A percentile compares a stretch with the other conserved stretches of the same genome.
Conservation (phyloP, 2,888 invertebrate species). For the Lamellibrachia satsuma region DNA sequence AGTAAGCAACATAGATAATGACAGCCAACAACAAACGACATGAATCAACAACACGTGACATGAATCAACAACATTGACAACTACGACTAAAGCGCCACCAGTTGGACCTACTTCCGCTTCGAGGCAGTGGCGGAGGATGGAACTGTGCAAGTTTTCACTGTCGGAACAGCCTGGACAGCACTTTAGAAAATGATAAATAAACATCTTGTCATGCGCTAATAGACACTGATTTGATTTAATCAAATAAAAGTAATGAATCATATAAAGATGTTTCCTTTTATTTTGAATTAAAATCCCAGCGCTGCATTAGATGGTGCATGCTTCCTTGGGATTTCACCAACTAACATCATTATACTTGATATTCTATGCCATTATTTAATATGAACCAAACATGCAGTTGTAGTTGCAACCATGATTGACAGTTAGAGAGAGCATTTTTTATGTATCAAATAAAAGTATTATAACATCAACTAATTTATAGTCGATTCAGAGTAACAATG, state of each 20-base stretch:
- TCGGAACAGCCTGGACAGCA: background rate
- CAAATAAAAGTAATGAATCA: too few species aligned
- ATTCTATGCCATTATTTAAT: background rate
- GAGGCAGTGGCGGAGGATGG: background rate
- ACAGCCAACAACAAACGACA: background rate
- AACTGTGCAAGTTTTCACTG: background rate
- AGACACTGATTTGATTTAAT: too few species aligned
- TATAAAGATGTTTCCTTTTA: too few species aligned
- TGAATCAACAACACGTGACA: background rate
- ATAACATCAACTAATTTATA: too few species aligned
- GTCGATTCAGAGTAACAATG: too few species aligned
- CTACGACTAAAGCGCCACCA: background rate
- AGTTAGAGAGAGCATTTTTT: too few species aligned
- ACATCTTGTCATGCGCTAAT: constrained; percentile 6
- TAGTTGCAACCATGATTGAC: too few species aligned
- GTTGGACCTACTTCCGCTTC: background rate
- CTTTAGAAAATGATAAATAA: background rate
- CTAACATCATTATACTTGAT: background rate
- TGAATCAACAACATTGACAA: background rate
- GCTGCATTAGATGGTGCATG: too few species aligned
- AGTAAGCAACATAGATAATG: background rate
- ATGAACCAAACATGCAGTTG: background rate
- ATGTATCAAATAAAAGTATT: too few species aligned
- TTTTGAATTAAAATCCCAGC: too few species aligned
- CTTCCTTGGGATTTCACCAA: too few species aligned